Percentiles rank a stretch among this genome's conserved stretches.
Evolutionary conservation across 2,888 invertebrate genomes (phyloP).

Genomic region (Amblyjoppa proteus): DNA sequence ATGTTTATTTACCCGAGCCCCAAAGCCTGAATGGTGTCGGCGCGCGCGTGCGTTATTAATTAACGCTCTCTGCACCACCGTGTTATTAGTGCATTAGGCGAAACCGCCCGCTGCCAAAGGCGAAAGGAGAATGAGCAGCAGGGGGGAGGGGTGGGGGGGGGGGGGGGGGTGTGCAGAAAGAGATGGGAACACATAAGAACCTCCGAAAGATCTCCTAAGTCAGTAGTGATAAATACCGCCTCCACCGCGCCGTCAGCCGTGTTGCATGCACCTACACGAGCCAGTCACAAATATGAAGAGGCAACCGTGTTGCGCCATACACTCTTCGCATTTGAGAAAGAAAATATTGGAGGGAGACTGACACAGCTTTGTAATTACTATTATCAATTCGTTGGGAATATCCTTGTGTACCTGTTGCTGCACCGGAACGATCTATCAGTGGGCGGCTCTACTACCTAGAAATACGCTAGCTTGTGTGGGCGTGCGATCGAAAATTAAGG

Average conservation of each 20-base stretch:
- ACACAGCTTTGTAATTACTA: constrained; percentile 81
- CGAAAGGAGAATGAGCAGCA: constrained; percentile 72
- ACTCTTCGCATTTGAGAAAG: constrained; percentile 40
- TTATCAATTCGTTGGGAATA: constrained; percentile 78
- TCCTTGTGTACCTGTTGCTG: constrained; percentile 79
- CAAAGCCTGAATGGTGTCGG: not conserved
- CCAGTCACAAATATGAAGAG: constrained; percentile 17
- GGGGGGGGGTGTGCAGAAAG: constrained; percentile 68
- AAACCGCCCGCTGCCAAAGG: constrained; percentile 79
- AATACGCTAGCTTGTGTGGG: constrained; percentile 60
- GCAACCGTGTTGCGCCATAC: constrained; percentile 42
- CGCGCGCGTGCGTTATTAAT: constrained; percentile 80
- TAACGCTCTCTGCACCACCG: constrained; percentile 80
- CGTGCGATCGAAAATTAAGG: constrained; percentile 59
- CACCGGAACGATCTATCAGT: constrained; percentile 75
- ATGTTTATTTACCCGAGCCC: constrained; percentile 26
- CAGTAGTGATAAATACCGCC: constrained; percentile 80
- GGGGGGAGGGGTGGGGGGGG: constrained; percentile 70
- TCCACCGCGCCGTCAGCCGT: constrained; percentile 57
- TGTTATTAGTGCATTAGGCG: constrained; percentile 84
- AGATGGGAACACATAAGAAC: constrained; percentile 59
- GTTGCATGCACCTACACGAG: constrained; percentile 12
- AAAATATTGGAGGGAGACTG: constrained; percentile 71
- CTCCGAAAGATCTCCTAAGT: constrained; percentile 73
- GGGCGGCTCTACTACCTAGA: constrained; percentile 61